Conservation (phyloP, 2,113 vertebrate genomes). For the Gavialis gangeticus region DNA sequence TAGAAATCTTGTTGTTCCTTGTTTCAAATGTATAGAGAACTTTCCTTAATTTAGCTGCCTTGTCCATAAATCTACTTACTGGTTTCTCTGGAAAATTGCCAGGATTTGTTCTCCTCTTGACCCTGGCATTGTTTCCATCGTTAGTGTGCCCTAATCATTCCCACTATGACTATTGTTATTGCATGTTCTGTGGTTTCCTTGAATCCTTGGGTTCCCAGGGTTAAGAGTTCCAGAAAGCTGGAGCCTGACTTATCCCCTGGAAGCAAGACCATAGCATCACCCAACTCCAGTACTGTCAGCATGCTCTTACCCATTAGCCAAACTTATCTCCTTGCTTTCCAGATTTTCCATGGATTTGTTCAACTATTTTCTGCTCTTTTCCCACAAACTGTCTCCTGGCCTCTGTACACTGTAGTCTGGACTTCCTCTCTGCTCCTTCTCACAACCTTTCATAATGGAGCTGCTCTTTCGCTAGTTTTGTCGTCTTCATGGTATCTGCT, state of each 20-base stretch:
- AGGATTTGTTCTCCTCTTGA: not conserved
- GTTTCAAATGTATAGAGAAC: not conserved
- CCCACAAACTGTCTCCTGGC: not conserved
- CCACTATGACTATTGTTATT: not conserved
- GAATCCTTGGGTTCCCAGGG: not conserved
- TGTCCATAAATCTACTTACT: not conserved
- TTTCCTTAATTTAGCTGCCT: not conserved
- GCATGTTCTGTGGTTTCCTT: not conserved
- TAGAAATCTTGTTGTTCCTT: not conserved
- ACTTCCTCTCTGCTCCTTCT: not conserved
- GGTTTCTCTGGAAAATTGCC: not conserved
- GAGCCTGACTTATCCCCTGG: not conserved
- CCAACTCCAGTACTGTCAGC: not conserved
- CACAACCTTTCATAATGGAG: not conserved
- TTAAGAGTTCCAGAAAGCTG: not conserved
- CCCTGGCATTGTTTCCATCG: not conserved
- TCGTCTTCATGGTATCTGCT: not conserved
- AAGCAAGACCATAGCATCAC: not conserved
- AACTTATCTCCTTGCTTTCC: not conserved
- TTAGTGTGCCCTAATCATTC: not conserved
- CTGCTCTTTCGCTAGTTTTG: not conserved
- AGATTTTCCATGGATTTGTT: not conserved
- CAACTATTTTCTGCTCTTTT: not conserved
- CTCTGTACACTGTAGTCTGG: not conserved
- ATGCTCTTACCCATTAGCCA: not conserved